A percentile compares a stretch with the other conserved stretches of the same genome.
Conservation (phyloP, 2,888 invertebrate genomes). For the Drosophila diplacantha region DNA sequence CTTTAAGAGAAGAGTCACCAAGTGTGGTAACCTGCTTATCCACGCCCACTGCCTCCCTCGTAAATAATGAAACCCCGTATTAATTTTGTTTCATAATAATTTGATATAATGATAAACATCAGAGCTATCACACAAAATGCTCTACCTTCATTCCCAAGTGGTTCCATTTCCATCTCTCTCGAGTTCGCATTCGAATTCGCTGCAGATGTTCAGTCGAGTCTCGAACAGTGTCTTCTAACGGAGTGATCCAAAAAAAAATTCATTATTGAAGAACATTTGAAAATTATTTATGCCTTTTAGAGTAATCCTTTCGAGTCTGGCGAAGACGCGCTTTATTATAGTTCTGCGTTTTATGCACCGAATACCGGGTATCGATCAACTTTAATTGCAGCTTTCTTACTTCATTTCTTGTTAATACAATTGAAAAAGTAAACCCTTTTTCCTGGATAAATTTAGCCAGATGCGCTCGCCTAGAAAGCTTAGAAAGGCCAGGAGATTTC, state of each 20-base stretch:
- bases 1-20: background rate
- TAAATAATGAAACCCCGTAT: background rate
- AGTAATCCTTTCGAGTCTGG: too few relatives aligned
- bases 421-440: background rate
- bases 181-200: background rate
- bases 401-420: too few relatives aligned
- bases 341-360: too few relatives aligned
- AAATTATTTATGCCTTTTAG: too few relatives aligned
- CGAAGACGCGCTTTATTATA: too few relatives aligned
- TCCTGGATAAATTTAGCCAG: slow-evolving; percentile 2
- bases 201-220: too few relatives aligned
- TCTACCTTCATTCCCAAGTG: background rate
- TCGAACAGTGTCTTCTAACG: too few relatives aligned
- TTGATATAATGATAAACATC: background rate
- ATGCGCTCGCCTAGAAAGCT: slow-evolving; percentile 57
- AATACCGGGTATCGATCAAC: too few relatives aligned
- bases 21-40: background rate
- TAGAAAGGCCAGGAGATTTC: slow-evolving; percentile 60
- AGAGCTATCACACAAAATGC: background rate
- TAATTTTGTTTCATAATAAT: background rate
- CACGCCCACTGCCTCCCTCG: background rate
- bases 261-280: too few relatives aligned
- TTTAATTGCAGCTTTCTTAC: too few relatives aligned
- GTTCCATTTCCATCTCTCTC: background rate
- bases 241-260: too few relatives aligned